Conservation (phyloP, 1,140 invertebrate species). For the Drosophila parvula region DNA sequence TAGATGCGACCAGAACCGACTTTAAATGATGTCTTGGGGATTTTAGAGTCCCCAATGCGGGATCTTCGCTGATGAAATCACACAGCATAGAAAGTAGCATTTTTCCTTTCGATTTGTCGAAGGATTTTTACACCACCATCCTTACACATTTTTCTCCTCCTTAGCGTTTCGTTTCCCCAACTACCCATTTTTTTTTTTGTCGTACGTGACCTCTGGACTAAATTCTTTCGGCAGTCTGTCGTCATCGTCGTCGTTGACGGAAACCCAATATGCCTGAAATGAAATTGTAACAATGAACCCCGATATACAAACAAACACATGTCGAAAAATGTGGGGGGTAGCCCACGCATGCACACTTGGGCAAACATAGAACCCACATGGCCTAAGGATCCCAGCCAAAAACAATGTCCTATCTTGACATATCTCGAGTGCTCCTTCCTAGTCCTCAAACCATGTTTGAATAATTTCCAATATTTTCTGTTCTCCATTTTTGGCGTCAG, state of each 20-base stretch:
- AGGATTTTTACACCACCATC: background rate
- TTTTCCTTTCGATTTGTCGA: background rate
- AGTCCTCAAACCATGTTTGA: conserved; percentile 33
- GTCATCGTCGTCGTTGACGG: conserved; percentile 53
- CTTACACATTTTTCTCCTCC: conserved; percentile 1
- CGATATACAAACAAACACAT: conserved; percentile 48
- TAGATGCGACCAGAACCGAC: conserved; percentile 12
- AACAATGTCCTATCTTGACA: conserved; percentile 54
- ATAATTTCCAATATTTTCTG: conserved; percentile 68
- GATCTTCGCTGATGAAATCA: conserved; percentile 29
- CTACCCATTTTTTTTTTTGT: conserved; percentile 23
- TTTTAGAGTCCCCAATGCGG: conserved; percentile 1
- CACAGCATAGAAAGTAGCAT: conserved; percentile 18
- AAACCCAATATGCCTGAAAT: conserved; percentile 77
- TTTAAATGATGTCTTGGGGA: conserved; percentile 43
- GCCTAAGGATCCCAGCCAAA: conserved; percentile 54
- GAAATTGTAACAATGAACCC: conserved; percentile 79
- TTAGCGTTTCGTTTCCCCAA: conserved; percentile 10
- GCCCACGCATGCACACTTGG: conserved; percentile 31
- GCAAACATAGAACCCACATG: conserved; percentile 32
- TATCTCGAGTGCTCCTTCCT: conserved; percentile 37
- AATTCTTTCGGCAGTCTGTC: conserved; percentile 63
- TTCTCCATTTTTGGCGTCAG: conserved; percentile 57
- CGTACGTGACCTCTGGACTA: conserved; percentile 73
- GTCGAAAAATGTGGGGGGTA: conserved; percentile 19